phyloP scores from a whole-genome alignment of 2,113 vertebrate species.

The Seriola quinqueradiata region DNA sequence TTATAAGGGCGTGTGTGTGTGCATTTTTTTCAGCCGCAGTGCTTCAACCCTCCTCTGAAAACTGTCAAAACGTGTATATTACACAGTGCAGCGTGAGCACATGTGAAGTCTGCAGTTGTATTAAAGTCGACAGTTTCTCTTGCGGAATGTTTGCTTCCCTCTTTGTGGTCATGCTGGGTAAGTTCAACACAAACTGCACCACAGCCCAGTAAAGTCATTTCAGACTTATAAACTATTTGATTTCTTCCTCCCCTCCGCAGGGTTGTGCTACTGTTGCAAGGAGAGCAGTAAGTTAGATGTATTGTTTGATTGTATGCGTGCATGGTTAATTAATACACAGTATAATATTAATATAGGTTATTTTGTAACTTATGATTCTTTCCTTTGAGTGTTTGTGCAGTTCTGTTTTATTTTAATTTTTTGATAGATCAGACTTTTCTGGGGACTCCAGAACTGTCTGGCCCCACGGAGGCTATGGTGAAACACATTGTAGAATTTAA shows the following conservation, averaged over 20 bases:
- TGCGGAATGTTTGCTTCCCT: constrained; percentile 55
- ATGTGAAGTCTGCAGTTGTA: not conserved
- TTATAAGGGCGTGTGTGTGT: constrained; percentile 11
- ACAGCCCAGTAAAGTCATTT: not conserved
- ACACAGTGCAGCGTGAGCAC: not conserved
- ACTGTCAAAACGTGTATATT: constrained; percentile 9
- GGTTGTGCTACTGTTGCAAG: constrained; percentile 40
- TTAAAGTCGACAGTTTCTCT: constrained; percentile 2
- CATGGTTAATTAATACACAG: not conserved
- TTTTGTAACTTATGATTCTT: not conserved
- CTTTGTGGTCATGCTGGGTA: constrained; percentile 69
- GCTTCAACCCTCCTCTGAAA: not conserved
- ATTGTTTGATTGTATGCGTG: not conserved
- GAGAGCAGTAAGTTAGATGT: constrained; percentile 63
- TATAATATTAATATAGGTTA: not conserved
- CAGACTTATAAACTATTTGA: not conserved
- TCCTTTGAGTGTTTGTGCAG: not conserved
- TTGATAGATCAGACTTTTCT: constrained; percentile 54
- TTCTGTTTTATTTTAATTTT: not conserved
- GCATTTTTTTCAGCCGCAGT: not conserved
- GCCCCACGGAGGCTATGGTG: constrained; percentile 29
- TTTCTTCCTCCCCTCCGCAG: constrained; percentile 44
- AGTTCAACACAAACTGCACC: constrained; percentile 29
- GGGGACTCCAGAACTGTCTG: constrained; percentile 36
- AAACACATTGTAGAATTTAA: accelerated